Evolutionary conservation across 2,888 invertebrate genomes (phyloP), one percentile per base, ranked within the genome.

Genomic region (Melinopterus prodromus): DNA sequence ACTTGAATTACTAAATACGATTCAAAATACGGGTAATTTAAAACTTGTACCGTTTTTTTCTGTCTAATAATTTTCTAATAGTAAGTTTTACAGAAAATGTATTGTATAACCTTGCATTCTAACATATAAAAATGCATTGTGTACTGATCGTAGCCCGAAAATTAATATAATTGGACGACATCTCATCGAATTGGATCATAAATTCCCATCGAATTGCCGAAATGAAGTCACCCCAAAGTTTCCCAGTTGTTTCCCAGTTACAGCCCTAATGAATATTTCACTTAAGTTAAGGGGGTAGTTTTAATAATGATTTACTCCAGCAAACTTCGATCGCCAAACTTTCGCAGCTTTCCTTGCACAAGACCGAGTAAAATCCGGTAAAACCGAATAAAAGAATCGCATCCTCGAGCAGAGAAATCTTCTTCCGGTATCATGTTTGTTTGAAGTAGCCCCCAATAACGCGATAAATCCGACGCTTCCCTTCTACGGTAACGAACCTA

Each of bases 361-460:
- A 26, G 26, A 26, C 26, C 26, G 26, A 26, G 26, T 26, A 26
- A 26, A 26, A 26, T 26, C 26, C 26, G 3, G 26, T 26, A 26
- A 26, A 26, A 26, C 26, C 26, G 26, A 26, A 53, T 53, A 53
- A 53, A 53, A 4, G 53, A 53, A 53, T 53, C 12, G 53, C 12
- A 26, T 26, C 26, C 26, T 26, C 26, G 53, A 9, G 53, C 2
- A 53, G 53, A 53, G 53, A 53, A 53, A 53, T 53, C 9, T 53
- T 53, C 53, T 26, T 26, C 26, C 26, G 12, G 53, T 74, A 74
- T 74, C 74, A 83, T 84, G 84, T 84, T 84, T 84, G 83, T 84
- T 81, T 83, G 84, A 84, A 84, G 84, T 83, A 82, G 83, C 82
- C 83, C 82, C 83, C 84, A 84, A 84, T 84, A 84, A 83, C 84